A percentile compares a stretch with the other conserved stretches of the same genome.
Evolutionary conservation across 2,113 vertebrate genomes (phyloP).

Genomic region (Hepsetus odoe): DNA sequence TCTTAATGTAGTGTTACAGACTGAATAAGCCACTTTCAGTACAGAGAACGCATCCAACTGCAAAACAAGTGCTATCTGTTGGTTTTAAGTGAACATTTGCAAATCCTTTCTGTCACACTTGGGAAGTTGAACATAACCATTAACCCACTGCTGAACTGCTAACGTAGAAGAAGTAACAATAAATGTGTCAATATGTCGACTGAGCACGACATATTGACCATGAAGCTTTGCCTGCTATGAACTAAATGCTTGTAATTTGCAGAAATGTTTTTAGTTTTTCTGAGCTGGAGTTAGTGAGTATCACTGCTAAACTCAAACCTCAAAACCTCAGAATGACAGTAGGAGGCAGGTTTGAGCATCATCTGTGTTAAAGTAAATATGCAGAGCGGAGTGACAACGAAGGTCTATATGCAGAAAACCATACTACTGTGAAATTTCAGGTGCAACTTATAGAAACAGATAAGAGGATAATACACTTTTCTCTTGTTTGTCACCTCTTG

Average conservation of each 20-base stretch:
- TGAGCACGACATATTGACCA: constrained; percentile 10
- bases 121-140: constrained; percentile 17
- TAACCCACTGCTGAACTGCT: constrained; percentile 20
- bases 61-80: constrained; percentile 52
- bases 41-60: constrained; percentile 13
- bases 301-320: constrained; percentile 28
- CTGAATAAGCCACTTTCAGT: constrained; percentile 46
- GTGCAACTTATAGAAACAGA: constrained; percentile 68
- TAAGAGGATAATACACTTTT: constrained; percentile 29
- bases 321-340: background rate
- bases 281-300: constrained; percentile 35
- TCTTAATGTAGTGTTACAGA: constrained; percentile 89
- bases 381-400: constrained; percentile 33
- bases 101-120: constrained; percentile 52
- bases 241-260: constrained; percentile 6
- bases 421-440: constrained; percentile 20
- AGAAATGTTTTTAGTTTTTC: background rate
- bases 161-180: constrained; percentile 28
- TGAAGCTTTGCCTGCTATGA: constrained; percentile 4
- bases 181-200: constrained; percentile 42
- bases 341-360: constrained; percentile 17
- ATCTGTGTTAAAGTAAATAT: constrained; percentile 46
- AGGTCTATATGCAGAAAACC: background rate
- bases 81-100: constrained; percentile 37
- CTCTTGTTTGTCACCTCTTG: background rate